Evolutionary conservation across 2,888 invertebrate genomes (phyloP).

Genomic region (Amiota mariae): DNA sequence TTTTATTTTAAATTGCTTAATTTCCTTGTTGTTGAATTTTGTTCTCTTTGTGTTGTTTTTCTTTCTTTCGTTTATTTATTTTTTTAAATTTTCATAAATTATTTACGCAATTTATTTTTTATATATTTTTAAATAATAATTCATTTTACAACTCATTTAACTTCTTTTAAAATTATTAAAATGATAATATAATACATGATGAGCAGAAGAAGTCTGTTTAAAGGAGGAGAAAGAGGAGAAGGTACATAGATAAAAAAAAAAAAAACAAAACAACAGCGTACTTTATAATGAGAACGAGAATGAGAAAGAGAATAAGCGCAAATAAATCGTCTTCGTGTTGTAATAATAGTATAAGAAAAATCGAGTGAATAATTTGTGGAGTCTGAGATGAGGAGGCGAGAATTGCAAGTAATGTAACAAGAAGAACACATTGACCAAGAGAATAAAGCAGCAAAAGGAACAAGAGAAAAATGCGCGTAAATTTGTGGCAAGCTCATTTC

Average conservation of each 20-base stretch:
- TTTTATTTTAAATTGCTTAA: too few relatives aligned
- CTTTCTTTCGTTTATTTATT: background rate
- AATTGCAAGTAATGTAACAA: background rate
- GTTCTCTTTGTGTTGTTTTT: background rate
- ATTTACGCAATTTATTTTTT: slow-evolving; percentile 14
- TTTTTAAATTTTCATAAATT: slow-evolving; percentile 3
- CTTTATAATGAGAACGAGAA: background rate
- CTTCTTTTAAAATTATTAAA: slow-evolving; percentile 42
- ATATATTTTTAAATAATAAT: slow-evolving; percentile 41
- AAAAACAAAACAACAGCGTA: too few relatives aligned
- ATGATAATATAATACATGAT: slow-evolving; percentile 35
- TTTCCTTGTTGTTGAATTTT: too few relatives aligned
- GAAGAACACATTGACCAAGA: background rate
- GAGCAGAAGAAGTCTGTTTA: background rate
- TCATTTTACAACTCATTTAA: slow-evolving; percentile 64
- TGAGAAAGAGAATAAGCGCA: background rate
- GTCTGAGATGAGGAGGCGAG: background rate
- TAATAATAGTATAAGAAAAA: too few relatives aligned
- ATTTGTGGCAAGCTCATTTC: slow-evolving; percentile 20
- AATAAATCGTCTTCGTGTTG: too few relatives aligned
- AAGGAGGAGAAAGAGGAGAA: background rate
- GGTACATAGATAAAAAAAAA: too few relatives aligned
- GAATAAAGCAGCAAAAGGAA: background rate
- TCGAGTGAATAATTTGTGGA: background rate
- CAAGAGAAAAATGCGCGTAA: background rate